phyloP scores from a whole-genome alignment of 2,888 invertebrate genomes.

The Petrolisthes manimaculis region DNA sequence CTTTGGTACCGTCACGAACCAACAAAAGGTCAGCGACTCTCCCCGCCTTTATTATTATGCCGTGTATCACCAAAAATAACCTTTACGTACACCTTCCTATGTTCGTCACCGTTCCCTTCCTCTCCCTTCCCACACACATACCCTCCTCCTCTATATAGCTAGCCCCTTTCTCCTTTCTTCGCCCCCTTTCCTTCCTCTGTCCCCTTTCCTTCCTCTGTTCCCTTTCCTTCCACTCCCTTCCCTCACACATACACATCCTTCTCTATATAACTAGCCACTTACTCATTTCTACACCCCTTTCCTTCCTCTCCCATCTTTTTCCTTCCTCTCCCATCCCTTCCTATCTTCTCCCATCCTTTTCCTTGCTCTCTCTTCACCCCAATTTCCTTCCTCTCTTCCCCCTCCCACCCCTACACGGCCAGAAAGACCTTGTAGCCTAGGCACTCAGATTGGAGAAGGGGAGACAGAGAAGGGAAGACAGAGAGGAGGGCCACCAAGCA shows the following conservation, averaged over 20 bases:
- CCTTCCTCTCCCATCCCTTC: not conserved
- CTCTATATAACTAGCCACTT: not conserved
- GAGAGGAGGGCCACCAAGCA: not conserved
- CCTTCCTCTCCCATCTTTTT: not conserved
- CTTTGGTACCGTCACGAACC: too few species aligned
- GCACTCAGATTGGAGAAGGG: not conserved
- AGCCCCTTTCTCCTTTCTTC: not conserved
- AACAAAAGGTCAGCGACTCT: too few species aligned
- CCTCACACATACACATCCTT: not conserved
- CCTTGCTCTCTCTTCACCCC: constrained; percentile 10
- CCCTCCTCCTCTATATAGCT: not conserved
- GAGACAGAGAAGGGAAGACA: constrained; percentile 16
- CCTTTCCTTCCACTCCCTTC: not conserved
- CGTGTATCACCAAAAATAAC: not conserved
- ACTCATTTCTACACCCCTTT: not conserved
- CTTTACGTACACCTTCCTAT: not conserved
- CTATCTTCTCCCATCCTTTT: not conserved
- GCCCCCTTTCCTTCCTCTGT: not conserved
- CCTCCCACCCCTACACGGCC: not conserved
- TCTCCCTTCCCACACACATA: not conserved
- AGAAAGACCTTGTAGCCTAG: too few species aligned
- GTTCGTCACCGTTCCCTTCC: not conserved
- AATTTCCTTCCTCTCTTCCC: not conserved
- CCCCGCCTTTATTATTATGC: too few species aligned
- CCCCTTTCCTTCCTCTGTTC: not conserved